These are phyloP conservation scores for Drosophila aldrichi DNA, from an alignment of 2,888 invertebrate species.

Conservation along the genomic window DNA sequence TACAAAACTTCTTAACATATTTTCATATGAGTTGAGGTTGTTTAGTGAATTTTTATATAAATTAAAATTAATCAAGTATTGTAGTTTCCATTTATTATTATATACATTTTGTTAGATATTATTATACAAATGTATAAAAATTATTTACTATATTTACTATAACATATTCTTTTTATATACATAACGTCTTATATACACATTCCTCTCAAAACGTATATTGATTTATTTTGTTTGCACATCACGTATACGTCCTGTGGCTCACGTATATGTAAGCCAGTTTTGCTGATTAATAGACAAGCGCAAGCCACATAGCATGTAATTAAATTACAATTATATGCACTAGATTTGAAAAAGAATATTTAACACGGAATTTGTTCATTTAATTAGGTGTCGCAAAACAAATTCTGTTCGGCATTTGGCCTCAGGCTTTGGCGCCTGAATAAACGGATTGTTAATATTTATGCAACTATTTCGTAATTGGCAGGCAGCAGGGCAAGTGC, in stretches of 20 bases:
- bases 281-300: neutral
- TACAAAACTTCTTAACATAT: neutral
- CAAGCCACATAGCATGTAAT: slow-evolving; percentile 38
- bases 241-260: slow-evolving; percentile 47
- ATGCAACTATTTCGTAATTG: slow-evolving; percentile 45
- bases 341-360: slow-evolving; percentile 8
- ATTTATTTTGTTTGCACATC: slow-evolving; percentile 13
- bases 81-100: neutral
- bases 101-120: neutral
- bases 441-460: slow-evolving; percentile 46
- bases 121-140: neutral
- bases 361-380: slow-evolving; percentile 16
- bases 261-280: neutral
- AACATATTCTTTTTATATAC: neutral
- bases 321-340: slow-evolving; percentile 40
- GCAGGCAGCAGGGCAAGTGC: slow-evolving; percentile 21
- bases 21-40: neutral
- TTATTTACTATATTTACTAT: neutral
- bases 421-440: neutral
- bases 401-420: slow-evolving; percentile 26
- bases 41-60: too few species aligned
- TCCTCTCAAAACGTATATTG: neutral
- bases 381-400: slow-evolving; percentile 48
- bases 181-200: neutral
- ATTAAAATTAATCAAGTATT: too few species aligned